These are phyloP conservation scores for Oxyura jamaicensis DNA, from an alignment of 2,113 vertebrate genomes.

Conservation along the genomic window DNA sequence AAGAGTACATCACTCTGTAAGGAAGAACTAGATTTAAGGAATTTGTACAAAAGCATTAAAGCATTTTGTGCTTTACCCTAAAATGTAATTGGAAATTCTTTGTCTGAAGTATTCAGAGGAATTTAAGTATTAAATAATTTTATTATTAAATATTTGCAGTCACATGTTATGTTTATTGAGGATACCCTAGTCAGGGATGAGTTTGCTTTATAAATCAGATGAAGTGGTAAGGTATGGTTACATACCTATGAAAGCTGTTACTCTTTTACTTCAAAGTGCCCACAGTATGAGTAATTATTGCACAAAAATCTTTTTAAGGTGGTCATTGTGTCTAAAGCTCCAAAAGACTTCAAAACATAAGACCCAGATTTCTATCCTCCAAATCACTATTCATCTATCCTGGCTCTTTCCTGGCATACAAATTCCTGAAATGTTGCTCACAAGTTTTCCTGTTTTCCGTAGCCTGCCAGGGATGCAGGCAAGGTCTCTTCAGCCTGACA, in stretches of 20 bases:
- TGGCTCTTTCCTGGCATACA: not conserved
- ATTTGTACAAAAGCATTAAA: not conserved
- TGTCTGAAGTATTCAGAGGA: not conserved
- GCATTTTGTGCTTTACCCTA: not conserved
- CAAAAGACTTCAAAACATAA: not conserved
- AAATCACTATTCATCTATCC: not conserved
- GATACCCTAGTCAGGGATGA: not conserved
- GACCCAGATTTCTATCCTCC: not conserved
- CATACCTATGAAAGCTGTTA: not conserved
- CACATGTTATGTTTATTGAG: not conserved
- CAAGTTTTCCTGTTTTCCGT: not conserved
- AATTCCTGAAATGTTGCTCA: not conserved
- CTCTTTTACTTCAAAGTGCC: not conserved
- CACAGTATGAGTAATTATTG: not conserved
- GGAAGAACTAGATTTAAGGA: not conserved
- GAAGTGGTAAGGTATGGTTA: not conserved
- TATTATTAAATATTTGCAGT: not conserved
- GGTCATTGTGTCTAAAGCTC: not conserved
- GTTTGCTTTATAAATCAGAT: not conserved
- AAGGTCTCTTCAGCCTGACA: not conserved
- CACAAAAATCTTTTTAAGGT: not conserved
- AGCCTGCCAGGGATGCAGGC: accelerated
- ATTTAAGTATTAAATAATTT: not conserved
- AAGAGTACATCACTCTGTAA: not conserved
- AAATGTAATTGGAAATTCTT: not conserved